phyloP scores from a whole-genome alignment of 2,797 vertebrate species.

The Phoebastria nigripes region DNA sequence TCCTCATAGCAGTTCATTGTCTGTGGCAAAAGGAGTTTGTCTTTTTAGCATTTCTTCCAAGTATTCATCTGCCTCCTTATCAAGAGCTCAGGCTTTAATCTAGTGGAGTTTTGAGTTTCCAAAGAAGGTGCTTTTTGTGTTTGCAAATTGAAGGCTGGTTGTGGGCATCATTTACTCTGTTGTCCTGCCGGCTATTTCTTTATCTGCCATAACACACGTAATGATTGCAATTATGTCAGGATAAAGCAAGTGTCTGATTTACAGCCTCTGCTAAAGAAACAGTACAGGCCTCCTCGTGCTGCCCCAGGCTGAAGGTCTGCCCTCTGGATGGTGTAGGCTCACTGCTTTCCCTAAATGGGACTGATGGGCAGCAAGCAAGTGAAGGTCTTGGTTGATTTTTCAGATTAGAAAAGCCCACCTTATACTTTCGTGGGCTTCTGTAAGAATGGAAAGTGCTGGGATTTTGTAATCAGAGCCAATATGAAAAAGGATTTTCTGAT shows the following conservation, averaged over 20 bases:
- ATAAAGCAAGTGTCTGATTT: not conserved
- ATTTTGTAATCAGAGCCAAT: not conserved
- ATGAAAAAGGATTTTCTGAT: not conserved
- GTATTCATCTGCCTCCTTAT: not conserved
- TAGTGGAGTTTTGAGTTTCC: not conserved
- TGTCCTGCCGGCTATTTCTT: not conserved
- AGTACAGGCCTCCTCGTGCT: accelerated
- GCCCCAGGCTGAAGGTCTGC: not conserved
- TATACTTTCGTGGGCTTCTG: not conserved
- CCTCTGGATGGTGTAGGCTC: not conserved
- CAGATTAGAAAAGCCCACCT: not conserved
- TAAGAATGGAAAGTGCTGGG: not conserved
- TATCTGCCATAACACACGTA: not conserved
- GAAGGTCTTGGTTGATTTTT: not conserved
- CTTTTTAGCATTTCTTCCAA: constrained; percentile 25
- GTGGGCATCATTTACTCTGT: not conserved
- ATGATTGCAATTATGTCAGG: not conserved
- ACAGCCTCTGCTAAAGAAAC: not conserved
- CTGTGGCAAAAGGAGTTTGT: not conserved
- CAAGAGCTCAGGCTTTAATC: not conserved
- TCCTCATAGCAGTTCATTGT: not conserved
- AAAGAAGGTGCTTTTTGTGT: not conserved
- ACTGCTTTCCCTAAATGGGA: not conserved
- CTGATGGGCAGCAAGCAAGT: not conserved
- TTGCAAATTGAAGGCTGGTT: not conserved